Conservation (phyloP, 2,888 invertebrate genomes). For the Bombylius discolor region DNA sequence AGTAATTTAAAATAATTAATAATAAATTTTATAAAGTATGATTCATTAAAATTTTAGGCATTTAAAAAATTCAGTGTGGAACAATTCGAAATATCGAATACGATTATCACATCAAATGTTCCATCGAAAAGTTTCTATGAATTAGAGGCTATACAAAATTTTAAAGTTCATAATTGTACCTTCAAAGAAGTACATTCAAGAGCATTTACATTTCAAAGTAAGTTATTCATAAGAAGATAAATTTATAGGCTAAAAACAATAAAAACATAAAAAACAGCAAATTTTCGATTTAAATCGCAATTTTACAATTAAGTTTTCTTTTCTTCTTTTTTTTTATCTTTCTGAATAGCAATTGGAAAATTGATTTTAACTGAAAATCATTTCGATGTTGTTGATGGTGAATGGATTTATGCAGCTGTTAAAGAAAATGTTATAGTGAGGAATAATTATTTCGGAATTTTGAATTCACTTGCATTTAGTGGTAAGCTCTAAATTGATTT, state of each 20-base stretch:
- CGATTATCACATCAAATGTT: slow-evolving; percentile 42
- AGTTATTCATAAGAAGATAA: background rate
- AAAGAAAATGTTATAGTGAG: slow-evolving; percentile 26
- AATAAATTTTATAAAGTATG: no score
- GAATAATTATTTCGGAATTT: slow-evolving; percentile 28
- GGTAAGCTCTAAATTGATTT: slow-evolving; percentile 14
- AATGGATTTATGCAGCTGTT: slow-evolving; percentile 29
- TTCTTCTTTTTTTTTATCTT: slow-evolving; percentile 7
- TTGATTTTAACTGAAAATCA: slow-evolving; percentile 27
- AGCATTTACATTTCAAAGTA: slow-evolving; percentile 46
- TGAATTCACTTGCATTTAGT: slow-evolving; percentile 30
- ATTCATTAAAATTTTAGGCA: slow-evolving; percentile 37
- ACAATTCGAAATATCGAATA: slow-evolving; percentile 50
- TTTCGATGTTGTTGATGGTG: slow-evolving; percentile 28
- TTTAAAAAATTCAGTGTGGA: slow-evolving; percentile 66
- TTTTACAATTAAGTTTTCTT: background rate
- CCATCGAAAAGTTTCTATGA: slow-evolving; percentile 64
- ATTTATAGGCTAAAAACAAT: background rate
- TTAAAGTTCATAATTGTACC: slow-evolving; percentile 51
- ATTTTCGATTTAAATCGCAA: background rate
- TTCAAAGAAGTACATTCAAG: slow-evolving; percentile 52
- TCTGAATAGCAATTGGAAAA: slow-evolving; percentile 24
- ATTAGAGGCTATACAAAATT: slow-evolving; percentile 51
- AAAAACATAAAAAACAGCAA: background rate
- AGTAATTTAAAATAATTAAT: background rate